Base-by-base conservation (phyloP, 2,113 vertebrate species). In the Chitala chitala region DNA sequence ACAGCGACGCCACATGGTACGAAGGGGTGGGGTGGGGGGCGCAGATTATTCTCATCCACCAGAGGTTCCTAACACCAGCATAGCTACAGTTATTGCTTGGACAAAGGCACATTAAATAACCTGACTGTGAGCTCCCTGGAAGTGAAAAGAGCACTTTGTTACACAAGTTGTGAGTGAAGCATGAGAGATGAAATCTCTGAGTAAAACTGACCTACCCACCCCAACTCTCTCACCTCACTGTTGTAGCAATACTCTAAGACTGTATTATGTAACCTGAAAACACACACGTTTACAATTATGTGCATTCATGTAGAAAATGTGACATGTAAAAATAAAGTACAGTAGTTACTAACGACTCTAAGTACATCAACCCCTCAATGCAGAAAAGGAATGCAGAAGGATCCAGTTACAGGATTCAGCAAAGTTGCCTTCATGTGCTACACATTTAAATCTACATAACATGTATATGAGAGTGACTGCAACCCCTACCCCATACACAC, bases 81-180 rank as follows among this genome's bases (percentile, higher is more conserved):
- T 20, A 44, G 24, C 12, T 66, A 66, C n/a, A 48, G 64, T 46
- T 48, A 46, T 5, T 7, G 5, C 29, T 42, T 15, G 42, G 46
- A 68, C 22, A 68, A 5, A 51, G 26, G 15, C 26, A 5, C 7
- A 31, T 38, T 51, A 50, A 64, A 63, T 64, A 44, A 51, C 38
- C 17, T 6, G 17, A 56, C 44, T 29, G 22, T 3, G 4, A 8
- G 31, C 36, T 26, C 26, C 38, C 70, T 24, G 20, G 29, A 54
- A 50, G 46, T 31, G 5, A 33, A 61, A 38, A 73, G 44, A 51
- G 56, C 56, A 61, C 17, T 33, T 64, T 7, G 72, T 73, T 73
- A 64, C 44, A 61, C 58, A 73, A 64, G 44, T n/a, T 29, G 20
- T 64, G 72, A 73, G 72, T 73, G 56, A 73, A 33, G 29, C 58